These are phyloP conservation scores for Sander vitreus DNA, from an alignment of 2,113 vertebrate species.

Conservation along the genomic window DNA sequence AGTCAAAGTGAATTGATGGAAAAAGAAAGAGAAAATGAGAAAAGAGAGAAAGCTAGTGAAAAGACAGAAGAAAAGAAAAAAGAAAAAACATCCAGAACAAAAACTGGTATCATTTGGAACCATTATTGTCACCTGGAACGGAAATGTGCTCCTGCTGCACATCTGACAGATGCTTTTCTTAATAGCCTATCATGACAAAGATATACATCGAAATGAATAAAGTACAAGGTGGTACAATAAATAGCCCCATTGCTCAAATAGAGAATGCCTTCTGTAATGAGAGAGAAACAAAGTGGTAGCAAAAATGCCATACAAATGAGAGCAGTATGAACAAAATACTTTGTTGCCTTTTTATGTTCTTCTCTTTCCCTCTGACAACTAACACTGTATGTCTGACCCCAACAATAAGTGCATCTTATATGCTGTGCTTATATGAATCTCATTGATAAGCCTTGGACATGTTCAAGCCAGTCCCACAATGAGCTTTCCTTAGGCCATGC, in stretches of 20 bases:
- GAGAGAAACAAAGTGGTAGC: background rate
- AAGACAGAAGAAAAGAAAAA: background rate
- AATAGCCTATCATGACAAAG: constrained; percentile 60
- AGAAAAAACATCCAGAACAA: background rate
- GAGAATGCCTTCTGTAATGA: constrained; percentile 22
- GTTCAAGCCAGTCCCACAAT: background rate
- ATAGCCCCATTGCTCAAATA: constrained; percentile 30
- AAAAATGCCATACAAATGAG: constrained; percentile 5
- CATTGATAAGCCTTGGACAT: constrained; percentile 10
- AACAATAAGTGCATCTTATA: background rate
- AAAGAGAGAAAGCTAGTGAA: background rate
- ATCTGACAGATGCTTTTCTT: constrained; percentile 68
- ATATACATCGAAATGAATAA: constrained; percentile 53
- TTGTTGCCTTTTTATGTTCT: background rate
- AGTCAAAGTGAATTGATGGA: constrained; percentile 7
- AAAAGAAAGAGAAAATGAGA: background rate
- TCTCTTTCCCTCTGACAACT: background rate
- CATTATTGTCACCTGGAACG: constrained; percentile 27
- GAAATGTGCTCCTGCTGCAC: constrained; percentile 16
- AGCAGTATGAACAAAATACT: constrained; percentile 31
- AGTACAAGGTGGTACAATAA: constrained; percentile 19
- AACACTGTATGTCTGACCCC: constrained; percentile 3
- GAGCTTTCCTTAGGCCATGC: too few species aligned
- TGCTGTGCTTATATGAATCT: constrained; percentile 28
- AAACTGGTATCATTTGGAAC: constrained; percentile 36